Evolutionary conservation across 2,113 vertebrate species (phyloP), one percentile per base, ranked within the genome.

Genomic region (Desmodus rotundus): DNA sequence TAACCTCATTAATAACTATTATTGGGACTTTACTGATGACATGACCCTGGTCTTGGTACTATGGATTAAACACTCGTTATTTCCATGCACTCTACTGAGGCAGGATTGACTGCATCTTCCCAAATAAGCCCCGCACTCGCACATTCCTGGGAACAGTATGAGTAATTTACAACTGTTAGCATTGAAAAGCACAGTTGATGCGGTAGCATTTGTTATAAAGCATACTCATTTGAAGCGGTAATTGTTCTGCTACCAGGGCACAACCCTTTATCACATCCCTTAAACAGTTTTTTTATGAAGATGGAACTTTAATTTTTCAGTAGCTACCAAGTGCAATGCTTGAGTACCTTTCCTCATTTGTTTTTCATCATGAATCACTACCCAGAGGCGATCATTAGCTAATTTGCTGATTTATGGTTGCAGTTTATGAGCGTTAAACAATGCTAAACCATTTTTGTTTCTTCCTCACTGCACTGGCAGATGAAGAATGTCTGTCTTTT

Each of bases 351-450:
- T 96, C 61, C 91, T 98, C 97, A 97, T 98, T 97, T 98, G 97
- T 98, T 98, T 97, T 98, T 93, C 94, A 97, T 97, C 93, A 97
- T 97, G 95, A 98, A 97, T 97, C 74, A 24, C 95, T 97, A 98
- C 92, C 96, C 97, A 97, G 93, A 98, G 98, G 97, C 97, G 96
- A 98, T 97, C 97, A 98, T 98, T 97, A 98, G 93, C 94, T 98
- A 98, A 98, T 98, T 98, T 98, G 91, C 94, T 98, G 97, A 98
- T 98, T 98, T 98, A 98, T 94, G 63, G 95, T 85, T 97, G 96
- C 41, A 87, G 87, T 96, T 98, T 97, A 97, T 83, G 96, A 98
- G 95, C 84, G 97, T 98, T 98, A 98, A 98, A 97, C 95, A 98
- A 97, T 82, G 93, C 56, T 97, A 96, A 96, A 72, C n/a, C 90